Evolutionary conservation across 2,888 invertebrate genomes (phyloP).

Genomic region (Dastarcus helophoroides): DNA sequence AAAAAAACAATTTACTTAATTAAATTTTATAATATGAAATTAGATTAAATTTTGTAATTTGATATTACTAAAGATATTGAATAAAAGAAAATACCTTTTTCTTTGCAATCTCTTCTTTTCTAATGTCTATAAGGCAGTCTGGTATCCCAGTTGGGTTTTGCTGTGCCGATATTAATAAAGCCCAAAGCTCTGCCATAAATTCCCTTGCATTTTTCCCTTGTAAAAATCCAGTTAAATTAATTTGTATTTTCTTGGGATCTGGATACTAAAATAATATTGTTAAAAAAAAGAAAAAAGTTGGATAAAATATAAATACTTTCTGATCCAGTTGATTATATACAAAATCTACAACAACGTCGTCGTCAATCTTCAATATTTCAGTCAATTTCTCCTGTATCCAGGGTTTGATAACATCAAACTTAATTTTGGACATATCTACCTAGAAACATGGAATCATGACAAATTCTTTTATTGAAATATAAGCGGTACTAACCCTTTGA

Average conservation of each 20-base stretch:
- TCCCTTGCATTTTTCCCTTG: conserved; percentile 95
- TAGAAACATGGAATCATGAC: conserved; percentile 27
- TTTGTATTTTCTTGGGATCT: conserved; percentile 98
- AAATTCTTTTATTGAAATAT: not conserved
- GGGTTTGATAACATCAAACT: conserved; percentile 93
- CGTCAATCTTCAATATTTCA: conserved; percentile 92
- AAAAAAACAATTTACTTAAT: too few relatives aligned
- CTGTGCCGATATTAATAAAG: conserved; percentile 86
- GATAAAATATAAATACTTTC: too few relatives aligned
- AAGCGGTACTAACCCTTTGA: conserved; percentile 58
- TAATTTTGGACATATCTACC: conserved; percentile 98
- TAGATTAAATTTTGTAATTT: too few relatives aligned
- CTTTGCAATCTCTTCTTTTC: conserved; percentile 92
- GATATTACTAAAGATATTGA: too few relatives aligned
- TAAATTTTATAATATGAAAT: too few relatives aligned
- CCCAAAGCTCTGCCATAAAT: conserved; percentile 98
- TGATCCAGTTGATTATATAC: conserved; percentile 97
- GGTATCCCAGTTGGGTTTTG: conserved; percentile 94
- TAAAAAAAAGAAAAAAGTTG: conserved; percentile 15
- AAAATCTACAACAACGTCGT: conserved; percentile 98
- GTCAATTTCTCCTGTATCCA: conserved; percentile 98
- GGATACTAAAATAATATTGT: conserved; percentile 72
- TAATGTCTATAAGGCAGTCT: conserved; percentile 84
- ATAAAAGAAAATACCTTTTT: too few relatives aligned
- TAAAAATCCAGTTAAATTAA: conserved; percentile 97